phyloP scores from a whole-genome alignment of 2,888 invertebrate species.

The Campopleginae sp. region DNA sequence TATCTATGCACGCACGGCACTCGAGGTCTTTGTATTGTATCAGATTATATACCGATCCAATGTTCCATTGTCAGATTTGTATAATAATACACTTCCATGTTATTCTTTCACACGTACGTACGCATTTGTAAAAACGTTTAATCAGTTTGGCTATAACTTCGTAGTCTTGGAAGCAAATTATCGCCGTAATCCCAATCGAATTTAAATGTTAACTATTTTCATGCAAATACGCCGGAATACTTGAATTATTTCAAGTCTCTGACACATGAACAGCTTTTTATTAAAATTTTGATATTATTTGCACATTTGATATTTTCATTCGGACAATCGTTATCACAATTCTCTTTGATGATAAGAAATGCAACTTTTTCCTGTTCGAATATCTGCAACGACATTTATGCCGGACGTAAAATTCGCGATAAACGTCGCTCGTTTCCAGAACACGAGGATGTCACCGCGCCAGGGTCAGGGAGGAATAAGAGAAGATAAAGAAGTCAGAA shows the following conservation, averaged over 20 bases:
- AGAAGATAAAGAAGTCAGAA: background rate
- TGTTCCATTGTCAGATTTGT: conserved; percentile 61
- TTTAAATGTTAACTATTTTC: conserved; percentile 15
- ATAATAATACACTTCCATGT: conserved; percentile 63
- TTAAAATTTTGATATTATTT: background rate
- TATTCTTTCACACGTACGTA: conserved; percentile 63
- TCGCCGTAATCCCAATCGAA: conserved; percentile 49
- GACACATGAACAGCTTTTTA: background rate
- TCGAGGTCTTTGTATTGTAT: conserved; percentile 32
- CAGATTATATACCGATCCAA: conserved; percentile 43
- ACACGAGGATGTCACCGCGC: background rate
- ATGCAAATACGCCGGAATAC: background rate
- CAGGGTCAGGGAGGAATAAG: background rate
- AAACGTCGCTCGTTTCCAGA: background rate
- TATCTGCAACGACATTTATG: background rate
- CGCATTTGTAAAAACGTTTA: conserved; percentile 60
- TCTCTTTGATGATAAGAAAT: no score
- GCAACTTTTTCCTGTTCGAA: background rate
- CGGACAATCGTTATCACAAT: no score
- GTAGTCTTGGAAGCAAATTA: conserved; percentile 54
- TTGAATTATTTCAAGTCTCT: background rate
- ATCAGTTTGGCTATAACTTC: conserved; percentile 39
- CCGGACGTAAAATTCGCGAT: background rate
- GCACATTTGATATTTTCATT: no score
- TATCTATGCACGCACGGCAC: conserved; percentile 44